Evolutionary conservation across 2,888 invertebrate species (phyloP).

Genomic region (Oxytorus armatus): DNA sequence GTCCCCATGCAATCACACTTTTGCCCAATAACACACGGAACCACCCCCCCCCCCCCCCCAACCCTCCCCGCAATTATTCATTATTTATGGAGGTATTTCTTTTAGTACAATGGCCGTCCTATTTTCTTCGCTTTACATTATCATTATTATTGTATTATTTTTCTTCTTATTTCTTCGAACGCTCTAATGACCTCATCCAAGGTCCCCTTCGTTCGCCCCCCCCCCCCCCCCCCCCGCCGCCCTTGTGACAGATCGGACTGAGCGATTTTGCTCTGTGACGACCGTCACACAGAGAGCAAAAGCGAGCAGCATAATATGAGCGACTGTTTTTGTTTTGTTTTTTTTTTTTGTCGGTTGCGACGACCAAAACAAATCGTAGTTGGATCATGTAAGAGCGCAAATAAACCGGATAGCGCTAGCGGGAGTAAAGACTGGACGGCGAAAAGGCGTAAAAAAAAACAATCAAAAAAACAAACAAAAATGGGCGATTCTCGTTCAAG

Average conservation of each 20-base stretch:
- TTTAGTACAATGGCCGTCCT: not conserved
- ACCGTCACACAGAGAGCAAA: too few species aligned
- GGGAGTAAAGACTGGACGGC: not conserved
- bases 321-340: conserved; percentile 20
- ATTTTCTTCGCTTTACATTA: not conserved
- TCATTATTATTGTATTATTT: too few species aligned
- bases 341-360: not conserved
- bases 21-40: not conserved
- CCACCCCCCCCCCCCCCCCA: not conserved
- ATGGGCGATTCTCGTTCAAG: conserved; percentile 15
- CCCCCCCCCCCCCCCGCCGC: too few species aligned
- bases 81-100: conserved; percentile 10
- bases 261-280: conserved; percentile 11
- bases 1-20: not conserved
- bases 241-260: too few species aligned
- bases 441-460: not conserved
- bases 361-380: not conserved
- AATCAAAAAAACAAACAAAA: not conserved
- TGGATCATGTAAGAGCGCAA: not conserved
- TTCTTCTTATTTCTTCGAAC: not conserved
- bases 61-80: conserved; percentile 7
- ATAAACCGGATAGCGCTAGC: conserved; percentile 11
- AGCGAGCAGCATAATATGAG: too few species aligned
- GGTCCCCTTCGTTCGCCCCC: too few species aligned
- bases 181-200: conserved; percentile 27